Conservation (phyloP, 2,888 invertebrate genomes). For the Leptinotarsa rubiginosa region DNA sequence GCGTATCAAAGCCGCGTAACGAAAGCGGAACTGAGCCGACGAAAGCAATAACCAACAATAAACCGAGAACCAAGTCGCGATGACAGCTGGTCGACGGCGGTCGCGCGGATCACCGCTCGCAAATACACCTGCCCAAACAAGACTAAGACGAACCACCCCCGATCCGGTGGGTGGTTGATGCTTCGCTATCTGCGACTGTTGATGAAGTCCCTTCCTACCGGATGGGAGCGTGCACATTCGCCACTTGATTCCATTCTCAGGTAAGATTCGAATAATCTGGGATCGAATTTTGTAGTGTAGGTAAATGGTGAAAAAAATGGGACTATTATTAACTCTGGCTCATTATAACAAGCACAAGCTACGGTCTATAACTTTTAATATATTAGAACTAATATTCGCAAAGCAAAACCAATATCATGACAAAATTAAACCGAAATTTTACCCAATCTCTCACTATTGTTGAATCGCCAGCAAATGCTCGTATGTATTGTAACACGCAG, state of each 20-base stretch:
- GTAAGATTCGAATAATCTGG: constrained; percentile 1
- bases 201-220: neutral
- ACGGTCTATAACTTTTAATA: no score
- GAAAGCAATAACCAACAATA: constrained; percentile 15
- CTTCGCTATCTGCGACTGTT: constrained; percentile 7
- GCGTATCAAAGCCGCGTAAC: constrained; percentile 14
- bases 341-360: no score
- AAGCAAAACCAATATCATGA: no score
- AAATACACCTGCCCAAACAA: constrained; percentile 65
- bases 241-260: constrained; percentile 7
- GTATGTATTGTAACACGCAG: no score
- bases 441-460: no score
- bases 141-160: constrained; percentile 41
- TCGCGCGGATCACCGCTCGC: constrained; percentile 61
- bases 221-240: neutral
- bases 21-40: constrained; percentile 14
- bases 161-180: constrained; percentile 11
- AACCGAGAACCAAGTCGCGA: constrained; percentile 48
- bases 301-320: no score
- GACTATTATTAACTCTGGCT: no score
- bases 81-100: constrained; percentile 61
- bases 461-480: no score
- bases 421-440: no score
- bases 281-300: no score
- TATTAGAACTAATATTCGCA: no score